Conservation (phyloP, 2,888 invertebrate species). For the Sceliomorpha sp. region DNA sequence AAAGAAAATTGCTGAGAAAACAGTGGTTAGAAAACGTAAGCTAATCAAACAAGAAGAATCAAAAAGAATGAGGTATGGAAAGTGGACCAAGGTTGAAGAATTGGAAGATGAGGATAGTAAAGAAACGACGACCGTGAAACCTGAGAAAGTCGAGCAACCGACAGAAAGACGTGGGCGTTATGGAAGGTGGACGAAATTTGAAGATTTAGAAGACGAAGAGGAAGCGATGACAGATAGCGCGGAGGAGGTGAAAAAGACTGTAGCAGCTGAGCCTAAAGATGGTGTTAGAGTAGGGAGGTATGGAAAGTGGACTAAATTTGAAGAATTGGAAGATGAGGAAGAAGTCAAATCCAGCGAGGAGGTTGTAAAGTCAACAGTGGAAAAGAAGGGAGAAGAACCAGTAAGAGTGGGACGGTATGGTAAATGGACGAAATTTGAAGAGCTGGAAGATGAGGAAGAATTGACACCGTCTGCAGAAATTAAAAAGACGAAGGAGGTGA, state of each 20-base stretch:
- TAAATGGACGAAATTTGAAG: slow-evolving; percentile 41
- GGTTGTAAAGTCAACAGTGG: slow-evolving; percentile 22
- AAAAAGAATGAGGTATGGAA: slow-evolving; percentile 39
- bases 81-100: slow-evolving; percentile 63
- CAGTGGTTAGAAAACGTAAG: slow-evolving; percentile 9
- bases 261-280: too few species aligned
- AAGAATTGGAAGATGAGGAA: slow-evolving; percentile 13
- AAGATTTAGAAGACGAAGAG: slow-evolving; percentile 30
- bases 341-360: slow-evolving; percentile 21
- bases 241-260: background rate
- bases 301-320: slow-evolving; percentile 16
- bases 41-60: background rate
- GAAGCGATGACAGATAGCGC: slow-evolving; percentile 11
- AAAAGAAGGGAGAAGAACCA: too few species aligned
- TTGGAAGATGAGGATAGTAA: slow-evolving; percentile 74
- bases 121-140: slow-evolving; percentile 79
- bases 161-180: slow-evolving; percentile 31
- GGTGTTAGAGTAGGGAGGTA: background rate
- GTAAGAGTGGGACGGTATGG: too few species aligned
- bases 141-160: slow-evolving; percentile 17
- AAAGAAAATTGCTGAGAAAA: slow-evolving; percentile 77
- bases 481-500: slow-evolving; percentile 80
- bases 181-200: slow-evolving; percentile 45
- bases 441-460: slow-evolving; percentile 21
- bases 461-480: slow-evolving; percentile 16